These are phyloP conservation scores for Hycleus phaleratus DNA, from an alignment of 1,140 invertebrate genomes.

Conservation along the genomic window DNA sequence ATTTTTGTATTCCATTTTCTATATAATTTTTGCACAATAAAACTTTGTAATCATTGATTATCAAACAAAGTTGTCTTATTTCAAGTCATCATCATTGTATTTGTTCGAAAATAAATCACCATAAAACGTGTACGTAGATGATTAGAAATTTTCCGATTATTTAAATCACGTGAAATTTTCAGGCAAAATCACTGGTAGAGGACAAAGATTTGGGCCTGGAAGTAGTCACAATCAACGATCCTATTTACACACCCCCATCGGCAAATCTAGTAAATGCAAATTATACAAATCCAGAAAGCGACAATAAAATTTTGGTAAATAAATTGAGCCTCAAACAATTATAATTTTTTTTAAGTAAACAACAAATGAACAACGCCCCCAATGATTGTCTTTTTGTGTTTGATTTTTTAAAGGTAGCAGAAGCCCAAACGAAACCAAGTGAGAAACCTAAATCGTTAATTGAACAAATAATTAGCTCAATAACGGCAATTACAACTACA, in stretches of 20 bases:
- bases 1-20: background rate
- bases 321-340: conserved; percentile 1
- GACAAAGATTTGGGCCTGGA: conserved; percentile 32
- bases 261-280: conserved; percentile 36
- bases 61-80: too few species aligned
- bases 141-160: background rate
- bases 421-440: conserved; percentile 21
- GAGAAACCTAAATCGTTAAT: conserved; percentile 35
- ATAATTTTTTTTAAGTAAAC: conserved; percentile 2
- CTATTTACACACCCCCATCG: conserved; percentile 30
- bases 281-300: conserved; percentile 17
- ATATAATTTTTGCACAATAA: background rate
- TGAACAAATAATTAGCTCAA: conserved; percentile 39
- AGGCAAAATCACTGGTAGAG: conserved; percentile 19
- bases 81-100: too few species aligned
- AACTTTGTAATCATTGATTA: too few species aligned
- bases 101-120: background rate
- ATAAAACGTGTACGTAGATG: background rate
- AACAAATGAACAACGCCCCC: conserved; percentile 3
- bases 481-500: conserved; percentile 36
- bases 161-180: conserved; percentile 16
- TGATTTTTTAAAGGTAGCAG: conserved; percentile 26
- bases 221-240: conserved; percentile 36
- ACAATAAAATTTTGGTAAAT: conserved; percentile 23
- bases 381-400: background rate